A percentile compares a stretch with the other conserved stretches of the same genome.
phyloP scores from a whole-genome alignment of 2,888 invertebrate species.

The Lasioglossum lativentre region DNA sequence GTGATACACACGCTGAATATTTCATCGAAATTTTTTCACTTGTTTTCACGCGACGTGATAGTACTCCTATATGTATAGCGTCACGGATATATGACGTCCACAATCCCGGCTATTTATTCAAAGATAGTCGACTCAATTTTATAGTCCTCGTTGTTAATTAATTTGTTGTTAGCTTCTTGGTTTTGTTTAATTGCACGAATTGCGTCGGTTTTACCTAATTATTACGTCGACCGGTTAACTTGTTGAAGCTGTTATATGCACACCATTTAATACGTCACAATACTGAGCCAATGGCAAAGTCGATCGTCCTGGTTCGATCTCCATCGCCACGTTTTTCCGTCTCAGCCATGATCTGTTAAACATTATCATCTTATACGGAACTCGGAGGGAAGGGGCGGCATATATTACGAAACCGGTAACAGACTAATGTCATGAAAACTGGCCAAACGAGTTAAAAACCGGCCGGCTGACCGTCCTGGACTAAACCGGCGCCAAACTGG shows the following conservation, averaged over 20 bases:
- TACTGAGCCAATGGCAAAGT: slow-evolving; percentile 5
- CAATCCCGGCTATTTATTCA: too few relatives aligned
- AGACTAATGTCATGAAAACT: slow-evolving; percentile 72
- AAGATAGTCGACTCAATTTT: too few relatives aligned
- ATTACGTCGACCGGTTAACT: too few relatives aligned
- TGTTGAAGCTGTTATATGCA: background rate
- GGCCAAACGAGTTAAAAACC: slow-evolving; percentile 72
- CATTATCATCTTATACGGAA: slow-evolving; percentile 69
- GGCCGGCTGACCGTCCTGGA: slow-evolving; percentile 67
- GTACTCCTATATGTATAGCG: too few relatives aligned
- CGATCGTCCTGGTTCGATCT: slow-evolving; percentile 45
- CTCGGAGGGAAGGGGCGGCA: slow-evolving; percentile 65
- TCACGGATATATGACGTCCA: too few relatives aligned
- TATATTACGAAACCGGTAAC: slow-evolving; percentile 74
- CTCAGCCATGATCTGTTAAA: slow-evolving; percentile 58
- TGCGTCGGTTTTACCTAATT: background rate
- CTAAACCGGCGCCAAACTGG: slow-evolving; percentile 69
- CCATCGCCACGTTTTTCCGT: slow-evolving; percentile 41
- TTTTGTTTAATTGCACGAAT: too few relatives aligned
- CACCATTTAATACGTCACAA: background rate
- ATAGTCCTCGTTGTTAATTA: too few relatives aligned
- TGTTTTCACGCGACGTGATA: too few relatives aligned
- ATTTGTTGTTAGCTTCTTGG: too few relatives aligned
- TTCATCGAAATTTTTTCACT: too few relatives aligned
- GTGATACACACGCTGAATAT: too few relatives aligned